These are phyloP conservation scores for Ylistrum balloti DNA, from an alignment of 1,140 invertebrate genomes.

Conservation along the genomic window DNA sequence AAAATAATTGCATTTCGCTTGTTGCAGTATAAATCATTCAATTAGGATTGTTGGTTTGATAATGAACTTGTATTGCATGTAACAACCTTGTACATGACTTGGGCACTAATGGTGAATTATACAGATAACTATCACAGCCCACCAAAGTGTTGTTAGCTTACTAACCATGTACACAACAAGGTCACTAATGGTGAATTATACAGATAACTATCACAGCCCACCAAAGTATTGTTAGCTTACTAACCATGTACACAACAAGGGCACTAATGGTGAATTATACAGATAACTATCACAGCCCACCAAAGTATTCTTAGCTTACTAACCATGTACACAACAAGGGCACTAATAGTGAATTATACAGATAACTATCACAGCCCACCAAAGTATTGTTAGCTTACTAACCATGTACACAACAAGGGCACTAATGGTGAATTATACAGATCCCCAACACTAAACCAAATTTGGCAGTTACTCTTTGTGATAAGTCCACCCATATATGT, in stretches of 20 bases:
- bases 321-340: neutral
- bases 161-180: neutral
- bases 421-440: neutral
- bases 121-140: neutral
- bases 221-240: neutral
- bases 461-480: too few species aligned
- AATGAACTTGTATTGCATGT: constrained; percentile 39
- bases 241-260: neutral
- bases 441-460: too few species aligned
- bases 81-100: neutral
- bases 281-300: neutral
- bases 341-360: constrained; percentile 25
- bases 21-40: constrained; percentile 30
- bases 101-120: constrained; percentile 29
- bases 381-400: too few species aligned
- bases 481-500: too few species aligned
- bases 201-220: neutral
- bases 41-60: constrained; percentile 6
- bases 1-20: constrained; percentile 36
- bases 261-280: constrained; percentile 30
- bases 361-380: neutral
- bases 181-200: neutral
- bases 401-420: neutral
- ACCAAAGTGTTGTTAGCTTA: neutral
- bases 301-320: neutral